phyloP scores from a whole-genome alignment of 2,113 vertebrate genomes.

The Atrichornis clamosus region DNA sequence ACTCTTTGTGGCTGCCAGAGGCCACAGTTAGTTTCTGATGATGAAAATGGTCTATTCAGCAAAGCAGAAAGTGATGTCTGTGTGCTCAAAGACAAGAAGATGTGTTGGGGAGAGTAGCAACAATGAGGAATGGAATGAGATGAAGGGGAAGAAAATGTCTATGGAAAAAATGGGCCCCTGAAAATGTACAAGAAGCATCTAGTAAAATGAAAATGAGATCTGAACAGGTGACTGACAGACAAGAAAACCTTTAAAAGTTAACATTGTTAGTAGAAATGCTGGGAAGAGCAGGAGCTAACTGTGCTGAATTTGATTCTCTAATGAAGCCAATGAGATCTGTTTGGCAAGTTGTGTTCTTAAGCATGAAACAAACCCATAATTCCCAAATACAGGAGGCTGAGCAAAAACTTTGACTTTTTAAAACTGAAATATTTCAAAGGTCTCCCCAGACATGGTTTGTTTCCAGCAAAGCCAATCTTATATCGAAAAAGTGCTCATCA shows the following conservation, averaged over 20 bases:
- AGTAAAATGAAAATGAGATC: not conserved
- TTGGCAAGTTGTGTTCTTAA: not conserved
- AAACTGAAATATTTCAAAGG: not conserved
- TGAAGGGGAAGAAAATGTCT: not conserved
- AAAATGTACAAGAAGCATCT: not conserved
- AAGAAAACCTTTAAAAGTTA: not conserved
- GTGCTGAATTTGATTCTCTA: not conserved
- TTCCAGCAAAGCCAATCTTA: not conserved
- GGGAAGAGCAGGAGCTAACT: not conserved
- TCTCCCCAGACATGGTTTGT: not conserved
- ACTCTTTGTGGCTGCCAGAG: not conserved
- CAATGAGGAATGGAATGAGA: not conserved
- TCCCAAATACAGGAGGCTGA: not conserved
- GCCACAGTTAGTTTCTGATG: not conserved
- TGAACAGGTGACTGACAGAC: not conserved
- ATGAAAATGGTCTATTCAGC: not conserved
- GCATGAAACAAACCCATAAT: not conserved
- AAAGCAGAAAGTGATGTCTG: not conserved
- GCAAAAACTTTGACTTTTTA: not conserved
- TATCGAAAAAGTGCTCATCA: fast-evolving
- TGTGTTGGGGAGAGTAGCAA: not conserved
- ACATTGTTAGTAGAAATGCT: not conserved
- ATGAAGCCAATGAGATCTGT: not conserved
- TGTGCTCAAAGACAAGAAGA: not conserved
- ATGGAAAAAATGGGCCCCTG: not conserved